Conservation (phyloP, 2,113 vertebrate genomes). For the Triplophysa rosa region DNA sequence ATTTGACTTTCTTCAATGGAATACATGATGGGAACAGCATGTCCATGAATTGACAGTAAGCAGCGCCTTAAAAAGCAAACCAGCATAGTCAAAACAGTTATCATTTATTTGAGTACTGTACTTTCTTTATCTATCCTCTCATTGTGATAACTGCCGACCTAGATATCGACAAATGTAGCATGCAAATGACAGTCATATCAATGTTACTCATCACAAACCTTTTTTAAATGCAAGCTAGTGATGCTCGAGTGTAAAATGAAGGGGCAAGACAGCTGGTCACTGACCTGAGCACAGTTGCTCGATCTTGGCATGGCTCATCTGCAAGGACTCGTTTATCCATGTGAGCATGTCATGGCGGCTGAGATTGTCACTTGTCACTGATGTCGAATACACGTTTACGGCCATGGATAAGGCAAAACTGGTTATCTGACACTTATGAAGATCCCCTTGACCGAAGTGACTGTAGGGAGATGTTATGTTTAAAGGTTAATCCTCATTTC, state of each 20-base stretch:
- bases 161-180: background rate
- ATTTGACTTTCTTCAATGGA: slow-evolving; percentile 95
- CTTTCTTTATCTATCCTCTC: background rate
- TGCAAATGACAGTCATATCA: background rate
- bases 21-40: slow-evolving; percentile 93
- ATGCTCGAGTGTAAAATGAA: background rate
- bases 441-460: background rate
- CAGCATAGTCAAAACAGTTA: background rate
- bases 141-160: background rate
- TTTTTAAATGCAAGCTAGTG: background rate
- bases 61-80: slow-evolving; percentile 76
- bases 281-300: slow-evolving; percentile 94
- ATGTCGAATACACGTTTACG: slow-evolving; percentile 97
- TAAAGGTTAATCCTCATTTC: slow-evolving; percentile 15
- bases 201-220: background rate
- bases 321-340: slow-evolving; percentile 96
- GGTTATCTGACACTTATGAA: background rate
- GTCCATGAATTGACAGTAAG: slow-evolving; percentile 98
- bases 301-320: slow-evolving; percentile 92
- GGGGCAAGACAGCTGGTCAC: slow-evolving; percentile 10
- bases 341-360: slow-evolving; percentile 97
- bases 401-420: slow-evolving; percentile 76
- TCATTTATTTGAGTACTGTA: background rate
- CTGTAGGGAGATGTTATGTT: background rate
- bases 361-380: slow-evolving; percentile 94